These are phyloP conservation scores for Cylloceria caligata DNA, from an alignment of 2,888 invertebrate species.

Conservation along the genomic window DNA sequence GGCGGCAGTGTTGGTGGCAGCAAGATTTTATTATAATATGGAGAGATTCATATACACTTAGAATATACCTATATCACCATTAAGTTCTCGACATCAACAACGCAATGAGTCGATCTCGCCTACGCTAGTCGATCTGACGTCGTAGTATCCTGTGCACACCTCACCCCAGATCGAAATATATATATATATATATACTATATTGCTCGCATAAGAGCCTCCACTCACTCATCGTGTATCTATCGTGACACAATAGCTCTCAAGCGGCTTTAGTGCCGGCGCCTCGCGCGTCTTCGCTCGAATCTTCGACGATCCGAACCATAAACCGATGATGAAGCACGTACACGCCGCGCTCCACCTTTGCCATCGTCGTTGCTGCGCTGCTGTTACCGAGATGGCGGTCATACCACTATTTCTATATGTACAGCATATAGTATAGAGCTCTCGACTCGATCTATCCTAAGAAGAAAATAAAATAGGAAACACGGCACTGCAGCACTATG, in stretches of 20 bases:
- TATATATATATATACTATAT: constrained; percentile 27
- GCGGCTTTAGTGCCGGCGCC: constrained; percentile 61
- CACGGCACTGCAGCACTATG: not conserved
- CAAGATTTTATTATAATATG: too few relatives aligned
- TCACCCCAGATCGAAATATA: constrained; percentile 2
- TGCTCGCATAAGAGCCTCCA: not conserved
- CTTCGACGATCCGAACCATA: constrained; percentile 66
- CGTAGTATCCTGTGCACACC: not conserved
- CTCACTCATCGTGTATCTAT: constrained; percentile 61
- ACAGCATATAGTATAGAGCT: constrained; percentile 4
- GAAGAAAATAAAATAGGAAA: constrained; percentile 12
- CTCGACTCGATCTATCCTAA: constrained; percentile 6
- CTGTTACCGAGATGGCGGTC: constrained; percentile 7
- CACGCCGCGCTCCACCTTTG: constrained; percentile 62
- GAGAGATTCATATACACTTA: too few relatives aligned
- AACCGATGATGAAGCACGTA: constrained; percentile 68
- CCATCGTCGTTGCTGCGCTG: constrained; percentile 13
- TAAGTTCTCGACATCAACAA: constrained; percentile 29
- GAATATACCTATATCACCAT: constrained; percentile 13
- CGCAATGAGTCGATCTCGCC: constrained; percentile 31
- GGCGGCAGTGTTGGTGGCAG: too few relatives aligned
- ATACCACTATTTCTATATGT: constrained; percentile 39
- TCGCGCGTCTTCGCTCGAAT: constrained; percentile 52
- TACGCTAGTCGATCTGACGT: constrained; percentile 6
- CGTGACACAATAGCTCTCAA: constrained; percentile 62